A percentile compares a stretch with the other conserved stretches of the same genome.
Evolutionary conservation across 2,797 vertebrate species (phyloP).

Genomic region (Sebastolobus alascanus): DNA sequence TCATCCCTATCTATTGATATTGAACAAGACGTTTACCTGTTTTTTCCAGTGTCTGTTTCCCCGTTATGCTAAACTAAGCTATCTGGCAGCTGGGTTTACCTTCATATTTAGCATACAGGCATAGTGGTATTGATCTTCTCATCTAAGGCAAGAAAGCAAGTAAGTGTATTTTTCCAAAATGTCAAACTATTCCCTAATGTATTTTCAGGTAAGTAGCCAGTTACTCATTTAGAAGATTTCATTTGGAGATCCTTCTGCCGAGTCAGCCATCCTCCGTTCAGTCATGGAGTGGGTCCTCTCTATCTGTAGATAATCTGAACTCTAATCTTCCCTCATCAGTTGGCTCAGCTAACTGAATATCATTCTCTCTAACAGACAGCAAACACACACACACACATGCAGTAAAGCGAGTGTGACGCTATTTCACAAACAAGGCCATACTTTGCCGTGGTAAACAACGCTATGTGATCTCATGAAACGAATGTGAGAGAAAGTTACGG

Average conservation of each 20-base stretch:
- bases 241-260: slow-evolving; percentile 66
- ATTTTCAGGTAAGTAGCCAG: slow-evolving; percentile 58
- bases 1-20: neutral
- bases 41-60: neutral
- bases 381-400: neutral
- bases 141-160: neutral
- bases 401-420: slow-evolving; percentile 9
- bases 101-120: neutral
- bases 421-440: slow-evolving; percentile 41
- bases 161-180: slow-evolving; percentile 12
- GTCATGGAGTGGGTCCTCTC: slow-evolving; percentile 56
- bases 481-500: slow-evolving; percentile 35
- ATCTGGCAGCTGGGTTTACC: neutral
- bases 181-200: slow-evolving; percentile 36
- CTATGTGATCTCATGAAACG: slow-evolving; percentile 19
- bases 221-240: slow-evolving; percentile 73
- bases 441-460: slow-evolving; percentile 44
- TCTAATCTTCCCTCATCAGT: slow-evolving; percentile 74
- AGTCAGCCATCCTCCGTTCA: slow-evolving; percentile 45
- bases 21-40: neutral
- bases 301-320: slow-evolving; percentile 75
- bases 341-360: slow-evolving; percentile 71
- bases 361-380: slow-evolving; percentile 59
- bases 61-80: neutral
- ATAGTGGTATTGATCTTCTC: neutral